Evolutionary conservation across 1,140 invertebrate genomes (phyloP).

Genomic region (Drosophila ercepeae): DNA sequence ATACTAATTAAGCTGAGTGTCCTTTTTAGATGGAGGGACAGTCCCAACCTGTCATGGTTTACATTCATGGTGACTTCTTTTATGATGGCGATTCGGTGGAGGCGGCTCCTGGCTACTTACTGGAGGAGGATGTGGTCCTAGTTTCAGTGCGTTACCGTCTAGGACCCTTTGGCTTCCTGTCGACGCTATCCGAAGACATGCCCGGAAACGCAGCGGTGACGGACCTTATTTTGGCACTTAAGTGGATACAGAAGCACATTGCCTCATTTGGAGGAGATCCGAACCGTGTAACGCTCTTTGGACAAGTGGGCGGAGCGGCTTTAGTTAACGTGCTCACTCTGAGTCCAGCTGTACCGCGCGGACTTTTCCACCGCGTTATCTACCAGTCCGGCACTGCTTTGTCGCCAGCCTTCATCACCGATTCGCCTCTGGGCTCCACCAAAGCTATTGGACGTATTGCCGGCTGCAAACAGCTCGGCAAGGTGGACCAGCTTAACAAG

Average conservation of each 20-base stretch:
- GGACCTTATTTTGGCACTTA: slow-evolving; percentile 87
- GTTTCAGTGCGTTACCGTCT: slow-evolving; percentile 85
- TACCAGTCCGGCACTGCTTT: slow-evolving; percentile 85
- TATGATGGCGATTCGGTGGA: slow-evolving; percentile 73
- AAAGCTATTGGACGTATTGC: slow-evolving; percentile 71
- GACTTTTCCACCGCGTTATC: slow-evolving; percentile 85
- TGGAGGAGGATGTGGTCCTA: slow-evolving; percentile 84
- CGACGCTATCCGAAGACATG: slow-evolving; percentile 84
- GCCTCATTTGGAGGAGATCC: slow-evolving; percentile 88
- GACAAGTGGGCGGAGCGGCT: slow-evolving; percentile 86
- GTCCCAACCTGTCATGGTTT: slow-evolving; percentile 76
- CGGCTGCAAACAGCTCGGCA: slow-evolving; percentile 68
- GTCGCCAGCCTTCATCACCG: slow-evolving; percentile 88
- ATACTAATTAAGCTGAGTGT: not conserved
- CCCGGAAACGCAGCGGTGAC: slow-evolving; percentile 89
- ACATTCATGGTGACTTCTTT: slow-evolving; percentile 82
- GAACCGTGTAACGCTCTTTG: slow-evolving; percentile 86
- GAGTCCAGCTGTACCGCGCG: slow-evolving; percentile 73
- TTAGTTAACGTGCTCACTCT: slow-evolving; percentile 84
- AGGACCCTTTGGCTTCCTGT: slow-evolving; percentile 85
- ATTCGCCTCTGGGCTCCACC: slow-evolving; percentile 84
- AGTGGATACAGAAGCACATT: slow-evolving; percentile 88
- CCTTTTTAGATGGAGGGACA: slow-evolving; percentile 54
- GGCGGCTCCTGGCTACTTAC: slow-evolving; percentile 75
- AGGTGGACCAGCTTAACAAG: slow-evolving; percentile 64